Evolutionary conservation across 1,140 invertebrate genomes (phyloP).

Genomic region (Rhizoglyphus robini): DNA sequence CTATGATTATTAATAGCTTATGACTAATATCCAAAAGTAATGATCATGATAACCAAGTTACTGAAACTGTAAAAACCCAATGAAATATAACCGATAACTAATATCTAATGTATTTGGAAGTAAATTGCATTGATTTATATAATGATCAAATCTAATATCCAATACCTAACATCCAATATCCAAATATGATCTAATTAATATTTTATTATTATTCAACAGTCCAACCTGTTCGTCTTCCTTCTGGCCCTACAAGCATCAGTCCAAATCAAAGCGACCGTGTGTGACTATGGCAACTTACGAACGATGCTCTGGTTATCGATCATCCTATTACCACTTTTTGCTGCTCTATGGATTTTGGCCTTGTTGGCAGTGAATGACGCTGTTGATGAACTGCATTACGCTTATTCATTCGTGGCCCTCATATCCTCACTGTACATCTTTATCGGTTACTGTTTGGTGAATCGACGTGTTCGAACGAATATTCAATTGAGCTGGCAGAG

Average conservation of each 20-base stretch:
- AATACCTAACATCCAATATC: too few species aligned
- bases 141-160: too few species aligned
- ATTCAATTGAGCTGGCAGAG: slow-evolving; percentile 38
- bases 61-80: too few species aligned
- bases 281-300: slow-evolving; percentile 75
- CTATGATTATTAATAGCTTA: too few species aligned
- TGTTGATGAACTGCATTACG: slow-evolving; percentile 51
- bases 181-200: slow-evolving; percentile 17
- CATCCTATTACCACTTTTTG: slow-evolving; percentile 57
- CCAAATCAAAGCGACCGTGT: slow-evolving; percentile 71
- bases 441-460: slow-evolving; percentile 67
- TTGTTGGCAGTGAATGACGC: slow-evolving; percentile 64
- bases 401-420: slow-evolving; percentile 50
- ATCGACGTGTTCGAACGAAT: slow-evolving; percentile 40
- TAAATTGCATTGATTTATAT: too few species aligned
- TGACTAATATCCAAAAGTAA: too few species aligned
- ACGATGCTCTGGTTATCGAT: slow-evolving; percentile 70
- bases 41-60: too few species aligned
- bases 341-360: slow-evolving; percentile 62
- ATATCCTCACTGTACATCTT: slow-evolving; percentile 60
- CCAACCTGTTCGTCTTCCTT: slow-evolving; percentile 54
- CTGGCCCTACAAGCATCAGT: slow-evolving; percentile 77
- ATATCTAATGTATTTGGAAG: too few species aligned
- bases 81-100: too few species aligned
- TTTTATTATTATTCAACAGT: slow-evolving; percentile 24